These are phyloP conservation scores for Coregonus sp. DNA, from an alignment of 2,797 vertebrate species.

Conservation along the genomic window DNA sequence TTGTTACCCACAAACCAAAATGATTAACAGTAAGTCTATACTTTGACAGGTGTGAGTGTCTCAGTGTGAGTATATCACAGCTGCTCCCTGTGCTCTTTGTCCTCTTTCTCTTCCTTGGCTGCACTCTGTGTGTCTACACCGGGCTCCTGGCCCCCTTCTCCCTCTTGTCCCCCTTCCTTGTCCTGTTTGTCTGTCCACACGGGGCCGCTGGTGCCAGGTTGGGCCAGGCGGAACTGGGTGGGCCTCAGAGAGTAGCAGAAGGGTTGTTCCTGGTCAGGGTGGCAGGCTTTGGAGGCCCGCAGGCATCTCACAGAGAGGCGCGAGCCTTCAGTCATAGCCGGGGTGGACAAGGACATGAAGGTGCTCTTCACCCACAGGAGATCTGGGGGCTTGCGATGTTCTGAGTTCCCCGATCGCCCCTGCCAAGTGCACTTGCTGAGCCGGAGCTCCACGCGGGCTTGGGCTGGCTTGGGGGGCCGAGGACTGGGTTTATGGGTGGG, in stretches of 20 bases:
- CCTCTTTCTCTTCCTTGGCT: background rate
- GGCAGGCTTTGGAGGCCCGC: background rate
- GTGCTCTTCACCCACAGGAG: conserved; percentile 11
- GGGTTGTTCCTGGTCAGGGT: background rate
- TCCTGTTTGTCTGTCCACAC: background rate
- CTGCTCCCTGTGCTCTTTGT: no score
- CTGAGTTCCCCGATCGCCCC: conserved; percentile 10
- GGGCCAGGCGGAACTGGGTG: background rate
- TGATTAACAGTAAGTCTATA: background rate
- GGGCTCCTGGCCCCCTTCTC: background rate
- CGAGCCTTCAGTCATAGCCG: conserved; percentile 6
- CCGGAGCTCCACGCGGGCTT: conserved; percentile 30
- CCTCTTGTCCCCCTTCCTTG: background rate
- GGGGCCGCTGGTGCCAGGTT: background rate
- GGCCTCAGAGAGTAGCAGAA: background rate
- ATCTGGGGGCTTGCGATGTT: background rate
- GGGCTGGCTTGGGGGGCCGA: conserved; percentile 13
- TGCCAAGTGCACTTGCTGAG: conserved; percentile 45
- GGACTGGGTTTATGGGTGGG: conserved; percentile 16
- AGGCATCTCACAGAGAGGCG: background rate
- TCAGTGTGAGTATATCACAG: background rate
- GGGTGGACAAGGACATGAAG: conserved; percentile 31
- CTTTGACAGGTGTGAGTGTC: background rate
- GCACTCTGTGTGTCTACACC: conserved; percentile 2
- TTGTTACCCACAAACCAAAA: background rate